These are phyloP conservation scores for Trachelus iudaicus DNA, from an alignment of 2,888 invertebrate genomes.

Conservation along the genomic window DNA sequence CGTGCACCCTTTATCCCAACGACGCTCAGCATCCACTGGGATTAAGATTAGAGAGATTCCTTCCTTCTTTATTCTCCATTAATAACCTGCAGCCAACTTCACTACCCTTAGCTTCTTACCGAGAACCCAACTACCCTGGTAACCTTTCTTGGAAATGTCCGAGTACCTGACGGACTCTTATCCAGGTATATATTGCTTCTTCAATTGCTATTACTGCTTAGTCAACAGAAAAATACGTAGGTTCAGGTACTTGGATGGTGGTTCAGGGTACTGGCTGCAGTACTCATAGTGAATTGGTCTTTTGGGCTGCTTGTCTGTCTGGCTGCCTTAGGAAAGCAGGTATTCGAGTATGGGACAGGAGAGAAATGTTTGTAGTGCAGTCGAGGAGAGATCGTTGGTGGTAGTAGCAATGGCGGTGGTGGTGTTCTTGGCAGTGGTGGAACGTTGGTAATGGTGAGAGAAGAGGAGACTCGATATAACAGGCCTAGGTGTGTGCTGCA, in stretches of 20 bases:
- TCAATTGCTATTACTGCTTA: neutral
- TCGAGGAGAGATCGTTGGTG: constrained; percentile 27
- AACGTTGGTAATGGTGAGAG: constrained; percentile 32
- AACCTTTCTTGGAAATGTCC: neutral
- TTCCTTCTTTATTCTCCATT: neutral
- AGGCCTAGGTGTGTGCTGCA: constrained; percentile 43
- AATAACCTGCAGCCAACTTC: neutral
- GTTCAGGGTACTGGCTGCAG: neutral
- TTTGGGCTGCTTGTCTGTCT: neutral
- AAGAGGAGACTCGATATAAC: constrained; percentile 55
- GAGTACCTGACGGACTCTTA: neutral
- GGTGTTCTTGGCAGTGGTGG: constrained; percentile 23
- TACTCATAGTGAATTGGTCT: neutral
- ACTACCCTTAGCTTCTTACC: neutral
- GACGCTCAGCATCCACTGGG: neutral
- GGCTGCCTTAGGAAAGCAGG: neutral
- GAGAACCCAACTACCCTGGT: neutral
- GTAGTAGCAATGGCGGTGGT: constrained; percentile 19
- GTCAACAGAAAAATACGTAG: neutral
- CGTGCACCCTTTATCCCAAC: neutral
- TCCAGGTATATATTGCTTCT: neutral
- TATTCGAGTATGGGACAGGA: neutral
- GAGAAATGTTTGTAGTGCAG: neutral
- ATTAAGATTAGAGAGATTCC: neutral
- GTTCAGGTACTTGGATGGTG: neutral